Conservation (phyloP, 2,888 invertebrate genomes). For the Eulithis testata region DNA sequence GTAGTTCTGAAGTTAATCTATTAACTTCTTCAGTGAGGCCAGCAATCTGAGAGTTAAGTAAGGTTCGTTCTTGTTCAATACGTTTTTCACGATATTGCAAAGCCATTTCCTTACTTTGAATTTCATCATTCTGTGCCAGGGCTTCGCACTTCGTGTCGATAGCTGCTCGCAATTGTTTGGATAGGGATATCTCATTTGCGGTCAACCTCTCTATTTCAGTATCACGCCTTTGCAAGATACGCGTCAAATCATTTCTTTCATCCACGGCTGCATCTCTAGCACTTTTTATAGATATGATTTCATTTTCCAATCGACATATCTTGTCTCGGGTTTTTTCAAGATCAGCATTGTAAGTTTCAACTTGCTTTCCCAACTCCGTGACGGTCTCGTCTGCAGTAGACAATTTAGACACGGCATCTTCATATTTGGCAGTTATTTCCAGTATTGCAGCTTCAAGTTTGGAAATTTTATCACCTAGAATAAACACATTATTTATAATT, state of each 20-base stretch:
- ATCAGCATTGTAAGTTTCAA: slow-evolving; percentile 86
- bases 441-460: slow-evolving; percentile 82
- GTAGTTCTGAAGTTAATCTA: slow-evolving; percentile 90
- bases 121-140: slow-evolving; percentile 90
- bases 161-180: slow-evolving; percentile 90
- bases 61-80: slow-evolving; percentile 91
- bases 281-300: slow-evolving; percentile 87
- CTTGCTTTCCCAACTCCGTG: slow-evolving; percentile 86
- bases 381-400: slow-evolving; percentile 86
- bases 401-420: slow-evolving; percentile 86
- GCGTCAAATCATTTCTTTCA: slow-evolving; percentile 89
- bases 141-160: slow-evolving; percentile 94
- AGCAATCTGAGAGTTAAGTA: slow-evolving; percentile 91
- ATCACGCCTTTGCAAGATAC: slow-evolving; percentile 89
- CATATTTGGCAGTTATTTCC: slow-evolving; percentile 85
- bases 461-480: slow-evolving; percentile 84
- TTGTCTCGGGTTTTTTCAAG: slow-evolving; percentile 86
- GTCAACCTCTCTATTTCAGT: slow-evolving; percentile 89
- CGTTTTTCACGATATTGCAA: slow-evolving; percentile 93
- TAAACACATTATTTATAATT: not conserved
- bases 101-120: slow-evolving; percentile 91
- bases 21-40: slow-evolving; percentile 91
- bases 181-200: slow-evolving; percentile 87
- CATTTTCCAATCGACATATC: slow-evolving; percentile 86
- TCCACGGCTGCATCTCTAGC: slow-evolving; percentile 89